A percentile compares a stretch with the other conserved stretches of the same genome.
Evolutionary conservation across 2,797 vertebrate genomes (phyloP).

Genomic region (Danio albolineatus): DNA sequence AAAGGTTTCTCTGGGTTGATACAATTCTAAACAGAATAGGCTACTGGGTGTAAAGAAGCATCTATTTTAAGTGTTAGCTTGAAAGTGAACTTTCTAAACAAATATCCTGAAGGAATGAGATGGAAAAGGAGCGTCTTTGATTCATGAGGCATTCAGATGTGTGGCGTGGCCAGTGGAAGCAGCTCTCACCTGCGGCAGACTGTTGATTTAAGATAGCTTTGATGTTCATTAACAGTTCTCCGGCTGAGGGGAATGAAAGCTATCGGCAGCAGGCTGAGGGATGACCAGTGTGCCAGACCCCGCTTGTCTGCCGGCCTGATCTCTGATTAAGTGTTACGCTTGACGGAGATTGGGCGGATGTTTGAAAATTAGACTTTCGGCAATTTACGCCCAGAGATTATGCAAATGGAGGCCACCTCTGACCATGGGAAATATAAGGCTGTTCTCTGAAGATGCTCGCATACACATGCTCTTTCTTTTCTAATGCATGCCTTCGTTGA

Average conservation of each 20-base stretch:
- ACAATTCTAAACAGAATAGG: too few species aligned
- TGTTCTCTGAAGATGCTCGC: slow-evolving; percentile 69
- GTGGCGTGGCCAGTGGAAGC: slow-evolving; percentile 27
- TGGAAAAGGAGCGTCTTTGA: slow-evolving; percentile 34
- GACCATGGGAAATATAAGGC: slow-evolving; percentile 63
- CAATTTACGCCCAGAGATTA: slow-evolving; percentile 78
- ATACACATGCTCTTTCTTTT: slow-evolving; percentile 24
- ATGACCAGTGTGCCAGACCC: slow-evolving; percentile 34
- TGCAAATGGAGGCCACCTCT: slow-evolving; percentile 39
- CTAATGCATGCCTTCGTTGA: background rate
- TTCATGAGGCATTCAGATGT: slow-evolving; percentile 29
- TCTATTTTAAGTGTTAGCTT: background rate
- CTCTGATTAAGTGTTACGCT: slow-evolving; percentile 89
- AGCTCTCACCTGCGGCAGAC: slow-evolving; percentile 65
- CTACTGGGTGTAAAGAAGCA: too few species aligned
- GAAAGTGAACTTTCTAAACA: slow-evolving; percentile 13
- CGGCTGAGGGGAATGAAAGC: slow-evolving; percentile 79
- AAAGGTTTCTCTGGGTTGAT: too few species aligned
- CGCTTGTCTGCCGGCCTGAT: slow-evolving; percentile 69
- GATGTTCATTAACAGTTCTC: slow-evolving; percentile 83
- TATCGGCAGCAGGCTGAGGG: slow-evolving; percentile 73
- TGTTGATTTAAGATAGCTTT: slow-evolving; percentile 81
- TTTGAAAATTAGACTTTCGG: slow-evolving; percentile 82
- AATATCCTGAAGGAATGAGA: slow-evolving; percentile 14
- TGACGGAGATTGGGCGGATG: slow-evolving; percentile 68